These are phyloP conservation scores for Hydropotes inermis DNA, from an alignment of 2,113 vertebrate genomes.

Conservation along the genomic window DNA sequence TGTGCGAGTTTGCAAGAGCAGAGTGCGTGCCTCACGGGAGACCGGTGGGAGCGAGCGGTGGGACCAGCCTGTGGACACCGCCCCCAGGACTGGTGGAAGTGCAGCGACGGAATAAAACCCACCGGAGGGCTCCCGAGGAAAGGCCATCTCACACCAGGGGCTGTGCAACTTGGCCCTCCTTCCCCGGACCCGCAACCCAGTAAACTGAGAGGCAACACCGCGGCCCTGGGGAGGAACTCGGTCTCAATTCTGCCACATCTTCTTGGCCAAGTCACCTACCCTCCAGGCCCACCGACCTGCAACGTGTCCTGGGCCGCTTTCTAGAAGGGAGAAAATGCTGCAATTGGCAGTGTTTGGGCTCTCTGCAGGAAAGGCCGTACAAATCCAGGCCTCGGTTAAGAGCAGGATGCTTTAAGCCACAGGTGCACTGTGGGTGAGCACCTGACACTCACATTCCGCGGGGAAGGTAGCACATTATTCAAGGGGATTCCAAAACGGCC, in stretches of 20 bases:
- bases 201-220: background rate
- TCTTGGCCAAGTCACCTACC: background rate
- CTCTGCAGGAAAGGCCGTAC: background rate
- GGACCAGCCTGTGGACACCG: background rate
- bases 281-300: no score
- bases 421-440: background rate
- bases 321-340: no score
- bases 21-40: conserved; percentile 31
- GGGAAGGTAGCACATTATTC: background rate
- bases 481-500: background rate
- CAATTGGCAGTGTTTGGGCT: background rate
- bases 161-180: background rate
- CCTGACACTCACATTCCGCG: fast-evolving
- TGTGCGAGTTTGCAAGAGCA: conserved; percentile 75
- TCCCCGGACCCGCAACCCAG: background rate
- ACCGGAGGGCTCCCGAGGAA: background rate
- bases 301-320: background rate
- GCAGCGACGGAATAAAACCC: background rate
- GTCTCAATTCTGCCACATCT: background rate
- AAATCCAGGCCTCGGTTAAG: background rate
- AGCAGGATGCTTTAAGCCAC: background rate
- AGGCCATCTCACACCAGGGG: background rate
- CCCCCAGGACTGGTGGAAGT: fast-evolving
- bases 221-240: background rate
- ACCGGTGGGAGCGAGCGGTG: background rate